These are phyloP conservation scores for Zapus hudsonius DNA, from an alignment of 2,113 vertebrate genomes.

Conservation along the genomic window DNA sequence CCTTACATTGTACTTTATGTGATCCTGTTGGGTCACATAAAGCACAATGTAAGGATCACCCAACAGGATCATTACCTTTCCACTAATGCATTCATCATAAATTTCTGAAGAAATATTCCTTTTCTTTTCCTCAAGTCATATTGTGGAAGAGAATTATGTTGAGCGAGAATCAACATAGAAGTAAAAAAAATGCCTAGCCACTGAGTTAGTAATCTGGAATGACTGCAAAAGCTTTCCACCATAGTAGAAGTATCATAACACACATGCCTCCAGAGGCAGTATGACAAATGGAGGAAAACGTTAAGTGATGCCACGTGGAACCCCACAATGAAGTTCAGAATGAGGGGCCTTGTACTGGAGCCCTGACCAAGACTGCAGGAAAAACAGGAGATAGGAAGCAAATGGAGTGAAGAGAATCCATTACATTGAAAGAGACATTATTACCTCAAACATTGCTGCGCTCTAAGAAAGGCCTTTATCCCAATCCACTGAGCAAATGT, in stretches of 20 bases:
- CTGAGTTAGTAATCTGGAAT: not conserved
- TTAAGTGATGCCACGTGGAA: not conserved
- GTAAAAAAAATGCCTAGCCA: not conserved
- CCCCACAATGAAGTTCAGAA: not conserved
- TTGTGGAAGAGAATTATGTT: not conserved
- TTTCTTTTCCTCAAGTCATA: not conserved
- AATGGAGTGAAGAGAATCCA: not conserved
- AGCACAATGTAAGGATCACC: no score
- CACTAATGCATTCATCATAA: not conserved
- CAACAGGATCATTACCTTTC: not conserved
- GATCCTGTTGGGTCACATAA: no score
- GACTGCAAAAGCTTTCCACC: not conserved
- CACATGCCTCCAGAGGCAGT: not conserved
- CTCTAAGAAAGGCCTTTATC: not conserved
- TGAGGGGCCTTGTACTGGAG: not conserved
- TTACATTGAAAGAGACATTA: not conserved
- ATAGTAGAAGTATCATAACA: not conserved
- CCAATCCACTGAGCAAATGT: not conserved
- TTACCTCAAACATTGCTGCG: not conserved
- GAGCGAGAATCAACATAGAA: not conserved
- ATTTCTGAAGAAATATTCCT: conserved; percentile 2
- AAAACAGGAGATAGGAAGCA: not conserved
- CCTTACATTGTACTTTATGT: no score
- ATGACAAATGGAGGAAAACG: not conserved
- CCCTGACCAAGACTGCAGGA: not conserved